A percentile compares a stretch with the other conserved stretches of the same genome.
Conservation (phyloP, 2,797 vertebrate species). For the Coreius guichenoti region DNA sequence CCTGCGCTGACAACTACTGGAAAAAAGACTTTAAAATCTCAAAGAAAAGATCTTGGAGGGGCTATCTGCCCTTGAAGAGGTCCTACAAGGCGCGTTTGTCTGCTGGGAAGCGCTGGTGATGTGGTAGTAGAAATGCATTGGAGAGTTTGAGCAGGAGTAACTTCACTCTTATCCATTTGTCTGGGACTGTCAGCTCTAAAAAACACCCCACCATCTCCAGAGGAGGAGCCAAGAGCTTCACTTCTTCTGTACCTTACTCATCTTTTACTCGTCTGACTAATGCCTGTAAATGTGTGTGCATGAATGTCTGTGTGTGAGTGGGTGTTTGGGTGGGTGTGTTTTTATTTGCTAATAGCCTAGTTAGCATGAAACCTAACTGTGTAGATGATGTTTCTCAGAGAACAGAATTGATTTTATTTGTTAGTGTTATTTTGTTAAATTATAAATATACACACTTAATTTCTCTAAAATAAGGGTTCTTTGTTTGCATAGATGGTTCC, state of each 20-base stretch:
- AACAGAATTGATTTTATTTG: not conserved
- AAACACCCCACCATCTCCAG: conserved; percentile 79
- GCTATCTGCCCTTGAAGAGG: not conserved
- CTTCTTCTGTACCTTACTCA: conserved; percentile 75
- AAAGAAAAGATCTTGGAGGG: not conserved
- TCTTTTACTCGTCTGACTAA: conserved; percentile 69
- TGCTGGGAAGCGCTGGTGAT: not conserved
- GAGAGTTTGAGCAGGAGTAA: conserved; percentile 69
- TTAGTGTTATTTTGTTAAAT: not conserved
- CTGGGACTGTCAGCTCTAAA: conserved; percentile 86
- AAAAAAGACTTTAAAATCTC: conserved; percentile 2
- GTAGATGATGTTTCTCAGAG: conserved; percentile 7
- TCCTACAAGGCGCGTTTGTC: not conserved
- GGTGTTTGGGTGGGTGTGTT: conserved; percentile 6
- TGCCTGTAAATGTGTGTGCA: conserved; percentile 43
- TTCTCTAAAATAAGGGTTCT: not conserved
- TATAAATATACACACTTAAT: not conserved
- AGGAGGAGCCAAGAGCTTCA: conserved; percentile 85
- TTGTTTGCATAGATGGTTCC: not conserved
- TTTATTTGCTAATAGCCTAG: not conserved
- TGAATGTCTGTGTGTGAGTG: conserved; percentile 10
- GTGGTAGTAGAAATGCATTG: conserved; percentile 26
- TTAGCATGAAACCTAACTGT: not conserved
- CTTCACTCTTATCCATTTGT: conserved; percentile 81
- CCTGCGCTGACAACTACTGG: not conserved